Evolutionary conservation across 2,888 invertebrate species (phyloP).

Genomic region (Callinectes sapidus): DNA sequence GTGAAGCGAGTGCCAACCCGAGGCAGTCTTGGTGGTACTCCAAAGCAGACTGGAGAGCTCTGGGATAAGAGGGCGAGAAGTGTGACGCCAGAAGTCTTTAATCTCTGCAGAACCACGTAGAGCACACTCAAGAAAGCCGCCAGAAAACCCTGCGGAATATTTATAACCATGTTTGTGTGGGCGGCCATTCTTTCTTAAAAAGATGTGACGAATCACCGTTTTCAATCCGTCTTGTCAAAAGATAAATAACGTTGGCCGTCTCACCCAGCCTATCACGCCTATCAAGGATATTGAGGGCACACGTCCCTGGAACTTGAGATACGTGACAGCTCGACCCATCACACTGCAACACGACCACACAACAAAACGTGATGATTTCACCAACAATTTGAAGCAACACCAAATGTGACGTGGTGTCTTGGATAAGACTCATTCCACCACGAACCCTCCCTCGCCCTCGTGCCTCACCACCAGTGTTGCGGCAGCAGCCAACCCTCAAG

Average conservation of each 20-base stretch:
- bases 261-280: neutral
- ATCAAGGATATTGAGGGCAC: neutral
- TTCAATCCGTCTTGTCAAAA: neutral
- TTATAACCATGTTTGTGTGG: neutral
- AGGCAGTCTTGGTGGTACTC: neutral
- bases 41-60: neutral
- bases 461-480: neutral
- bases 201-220: neutral
- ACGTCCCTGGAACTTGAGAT: neutral
- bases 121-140: neutral
- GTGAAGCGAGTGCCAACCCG: neutral
- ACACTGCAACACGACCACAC: neutral
- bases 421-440: neutral
- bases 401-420: neutral
- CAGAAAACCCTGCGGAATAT: neutral
- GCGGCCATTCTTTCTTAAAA: neutral
- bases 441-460: neutral
- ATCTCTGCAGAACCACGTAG: neutral
- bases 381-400: neutral
- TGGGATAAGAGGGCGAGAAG: neutral
- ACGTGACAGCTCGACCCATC: neutral
- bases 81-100: neutral
- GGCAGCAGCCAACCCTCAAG: neutral
- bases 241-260: neutral
- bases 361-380: neutral